These are phyloP conservation scores for Mixornis gularis DNA, from an alignment of 2,113 vertebrate species.

Conservation along the genomic window DNA sequence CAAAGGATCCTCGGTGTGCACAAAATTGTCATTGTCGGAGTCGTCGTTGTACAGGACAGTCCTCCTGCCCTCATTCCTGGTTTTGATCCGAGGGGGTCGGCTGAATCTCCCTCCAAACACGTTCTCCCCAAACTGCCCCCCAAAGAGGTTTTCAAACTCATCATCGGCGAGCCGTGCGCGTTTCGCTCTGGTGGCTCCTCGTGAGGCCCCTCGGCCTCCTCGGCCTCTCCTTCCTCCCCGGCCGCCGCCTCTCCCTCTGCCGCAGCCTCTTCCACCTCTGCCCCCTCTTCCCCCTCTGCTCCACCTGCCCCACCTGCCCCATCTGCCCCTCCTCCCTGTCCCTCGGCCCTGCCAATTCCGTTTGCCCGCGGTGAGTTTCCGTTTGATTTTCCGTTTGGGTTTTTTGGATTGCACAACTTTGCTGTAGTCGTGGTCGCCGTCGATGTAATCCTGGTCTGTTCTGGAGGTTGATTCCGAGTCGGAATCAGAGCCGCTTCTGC, in stretches of 20 bases:
- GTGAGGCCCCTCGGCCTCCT: constrained; percentile 66
- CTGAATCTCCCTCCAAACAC: constrained; percentile 48
- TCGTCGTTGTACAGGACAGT: constrained; percentile 93
- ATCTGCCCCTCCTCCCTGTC: constrained; percentile 59
- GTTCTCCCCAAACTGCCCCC: constrained; percentile 69
- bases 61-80: constrained; percentile 92
- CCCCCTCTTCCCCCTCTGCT: constrained; percentile 66
- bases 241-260: constrained; percentile 66
- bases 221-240: constrained; percentile 68
- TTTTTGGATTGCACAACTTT: constrained; percentile 83
- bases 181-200: constrained; percentile 70
- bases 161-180: constrained; percentile 70
- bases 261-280: constrained; percentile 69
- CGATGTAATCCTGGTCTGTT: constrained; percentile 87
- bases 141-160: constrained; percentile 73
- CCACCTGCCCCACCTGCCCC: constrained; percentile 74
- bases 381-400: constrained; percentile 71
- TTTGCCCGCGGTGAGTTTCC: constrained; percentile 67
- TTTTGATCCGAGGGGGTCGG: constrained; percentile 85
- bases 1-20: constrained; percentile 87
- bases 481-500: constrained; percentile 74
- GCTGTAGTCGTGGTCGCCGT: constrained; percentile 97
- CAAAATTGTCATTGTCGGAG: constrained; percentile 87
- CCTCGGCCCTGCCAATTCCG: constrained; percentile 72
- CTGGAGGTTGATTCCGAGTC: constrained; percentile 79